Evolutionary conservation across 2,113 vertebrate species (phyloP), one percentile per base, ranked within the genome.

Genomic region (Apodemus sylvaticus): DNA sequence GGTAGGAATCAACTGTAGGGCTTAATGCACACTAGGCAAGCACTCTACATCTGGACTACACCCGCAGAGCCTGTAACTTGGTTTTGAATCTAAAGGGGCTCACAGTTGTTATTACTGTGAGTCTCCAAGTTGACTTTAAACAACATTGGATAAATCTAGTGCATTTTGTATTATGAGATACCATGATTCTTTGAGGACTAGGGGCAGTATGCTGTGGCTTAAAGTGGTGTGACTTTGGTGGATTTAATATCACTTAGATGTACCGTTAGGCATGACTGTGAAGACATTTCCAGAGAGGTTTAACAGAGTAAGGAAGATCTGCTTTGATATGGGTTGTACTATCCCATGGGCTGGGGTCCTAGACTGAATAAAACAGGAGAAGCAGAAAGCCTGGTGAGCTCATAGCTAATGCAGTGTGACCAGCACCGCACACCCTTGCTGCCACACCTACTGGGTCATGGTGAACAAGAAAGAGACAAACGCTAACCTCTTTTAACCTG

Each of bases 401-500:
- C 24, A 16, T 42, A 42, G 24, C 7, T 45, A 26, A 5, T 11
- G 3, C 14, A 29, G 9, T 19, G 39, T 62, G 55, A 17, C 58
- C n/a, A 62, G n/a, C 22, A 17, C 22, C 36, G 62, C 6, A 42
- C 39, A 16, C 58, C 14, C 7, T 42, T 83, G 58, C 81, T 83
- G 81, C 13, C 26, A 45, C 31, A 45, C 8, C 39, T 85, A 31
- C 39, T 45, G 8, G 19, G 39, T 64, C 82, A 66, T 20, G 60
- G 66, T 2, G 3, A 19, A 31, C 60, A 42, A 60, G 55, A 2
- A 39, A 34, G 7, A 58, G 10, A 24, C 36, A 42, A 96, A 96
- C 6, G 6, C 58, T 93, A 39, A 81, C 70, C 1, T 92, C 16
- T 70, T 92, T 96, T 85, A 91, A 92, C 92, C 95, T 86, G 86